Conservation (phyloP, 2,888 invertebrate genomes). For the Catocala sponsa region DNA sequence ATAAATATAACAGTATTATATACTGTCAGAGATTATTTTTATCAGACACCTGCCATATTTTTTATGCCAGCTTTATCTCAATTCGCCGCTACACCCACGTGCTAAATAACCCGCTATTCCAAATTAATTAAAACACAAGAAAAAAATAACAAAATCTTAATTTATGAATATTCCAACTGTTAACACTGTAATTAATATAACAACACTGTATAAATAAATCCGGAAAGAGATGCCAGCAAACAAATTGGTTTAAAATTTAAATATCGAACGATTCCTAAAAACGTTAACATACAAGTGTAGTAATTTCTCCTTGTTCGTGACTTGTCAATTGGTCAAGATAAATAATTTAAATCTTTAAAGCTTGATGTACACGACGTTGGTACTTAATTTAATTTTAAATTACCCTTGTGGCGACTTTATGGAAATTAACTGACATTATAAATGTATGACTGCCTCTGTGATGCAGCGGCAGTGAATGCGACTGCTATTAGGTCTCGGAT, state of each 20-base stretch:
- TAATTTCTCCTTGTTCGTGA: slow-evolving; percentile 44
- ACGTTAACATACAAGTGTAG: slow-evolving; percentile 26
- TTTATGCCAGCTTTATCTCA: slow-evolving; percentile 28
- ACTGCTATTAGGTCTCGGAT: no score
- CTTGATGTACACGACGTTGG: slow-evolving; percentile 11
- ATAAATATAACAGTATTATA: no score
- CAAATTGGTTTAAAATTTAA: slow-evolving; percentile 48
- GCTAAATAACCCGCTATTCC: slow-evolving; percentile 25
- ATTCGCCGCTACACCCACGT: slow-evolving; percentile 39
- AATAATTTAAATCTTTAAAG: slow-evolving; percentile 38
- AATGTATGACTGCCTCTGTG: no score
- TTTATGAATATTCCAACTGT: slow-evolving; percentile 40
- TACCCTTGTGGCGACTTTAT: no score
- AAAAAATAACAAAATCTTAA: slow-evolving; percentile 22
- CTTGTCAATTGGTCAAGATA: slow-evolving; percentile 40
- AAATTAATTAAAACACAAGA: slow-evolving; percentile 43
- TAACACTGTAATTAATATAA: slow-evolving; percentile 48
- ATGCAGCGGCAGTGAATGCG: no score
- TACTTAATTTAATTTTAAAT: background rate
- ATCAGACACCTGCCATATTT: background rate
- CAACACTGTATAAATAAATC: slow-evolving; percentile 36
- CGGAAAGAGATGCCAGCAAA: slow-evolving; percentile 31
- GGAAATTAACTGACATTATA: no score
- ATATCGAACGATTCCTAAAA: slow-evolving; percentile 43
- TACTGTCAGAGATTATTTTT: no score